Evolutionary conservation across 1,140 invertebrate genomes (phyloP), one percentile per base, ranked within the genome.

Genomic region (Coptotermes formosanus): DNA sequence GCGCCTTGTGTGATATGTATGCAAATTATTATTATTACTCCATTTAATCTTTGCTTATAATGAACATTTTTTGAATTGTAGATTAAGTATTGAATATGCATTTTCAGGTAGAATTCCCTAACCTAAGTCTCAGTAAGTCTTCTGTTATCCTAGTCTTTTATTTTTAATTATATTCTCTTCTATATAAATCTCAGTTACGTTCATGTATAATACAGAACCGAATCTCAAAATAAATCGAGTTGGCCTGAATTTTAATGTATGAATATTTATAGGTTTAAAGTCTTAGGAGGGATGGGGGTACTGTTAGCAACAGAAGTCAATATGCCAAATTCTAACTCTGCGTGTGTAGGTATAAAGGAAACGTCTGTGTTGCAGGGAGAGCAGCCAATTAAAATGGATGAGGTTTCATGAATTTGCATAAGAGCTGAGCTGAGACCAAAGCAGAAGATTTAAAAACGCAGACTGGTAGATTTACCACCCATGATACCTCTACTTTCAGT

Each of bases 251-350:
- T 75, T 75, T 30, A 75, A 75, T 75, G n/a, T 30, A 75, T 75
- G 64, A 75, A 75, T 75, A 75, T 75, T 75, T 75, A 75, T 75
- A 75, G n/a, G 64, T 75, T 75, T 75, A 75, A 75, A 75, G 64
- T 75, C 64, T 75, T 75, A 75, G 64, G n/a, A 0, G n/a, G 14
- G 64, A 14, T 2, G 25, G 64, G n/a, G 25, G 25, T 75, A 30
- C 9, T 30, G n/a, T n/a, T 75, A 30, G 25, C 14, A 75, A 30
- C 64, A 75, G n/a, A 75, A 75, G 64, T 75, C 64, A 75, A 75
- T 75, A 75, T 75, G 64, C 64, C 64, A 75, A 75, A 75, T 75
- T 75, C 64, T 16, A 30, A 30, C 25, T 30, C 25, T 75, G 64
- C n/a, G n/a, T 75, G 64, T 75, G 64, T 75, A 30, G 64, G 64